Conservation (phyloP, 2,797 vertebrate species). For the Gymnothorax javanicus region DNA sequence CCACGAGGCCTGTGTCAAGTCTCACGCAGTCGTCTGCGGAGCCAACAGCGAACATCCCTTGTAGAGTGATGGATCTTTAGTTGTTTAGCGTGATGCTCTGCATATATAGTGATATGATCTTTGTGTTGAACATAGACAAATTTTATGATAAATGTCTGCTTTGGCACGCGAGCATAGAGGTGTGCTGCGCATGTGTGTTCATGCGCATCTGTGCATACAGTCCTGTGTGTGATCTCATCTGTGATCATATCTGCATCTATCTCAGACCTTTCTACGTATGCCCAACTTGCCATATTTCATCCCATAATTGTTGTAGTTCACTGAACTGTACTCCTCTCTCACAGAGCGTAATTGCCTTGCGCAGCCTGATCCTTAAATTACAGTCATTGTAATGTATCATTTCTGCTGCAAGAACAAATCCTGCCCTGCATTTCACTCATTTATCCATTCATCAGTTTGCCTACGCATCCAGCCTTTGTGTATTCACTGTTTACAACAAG, state of each 20-base stretch:
- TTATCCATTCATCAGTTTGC: slow-evolving; percentile 15
- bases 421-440: slow-evolving; percentile 49
- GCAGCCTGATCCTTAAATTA: slow-evolving; percentile 57
- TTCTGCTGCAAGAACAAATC: slow-evolving; percentile 44
- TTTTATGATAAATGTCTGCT: not conserved
- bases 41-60: no score
- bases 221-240: not conserved
- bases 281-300: slow-evolving; percentile 40
- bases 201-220: not conserved
- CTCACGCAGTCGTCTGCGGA: no score
- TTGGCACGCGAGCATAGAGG: not conserved
- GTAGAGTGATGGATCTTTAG: no score
- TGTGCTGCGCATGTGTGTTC: not conserved
- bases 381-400: slow-evolving; percentile 52
- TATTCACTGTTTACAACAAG: slow-evolving; percentile 12
- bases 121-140: not conserved
- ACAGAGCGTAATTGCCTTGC: slow-evolving; percentile 63
- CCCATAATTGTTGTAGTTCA: slow-evolving; percentile 48
- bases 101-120: not conserved
- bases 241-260: slow-evolving; percentile 18
- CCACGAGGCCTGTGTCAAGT: no score
- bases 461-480: slow-evolving; percentile 30
- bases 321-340: slow-evolving; percentile 43
- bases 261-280: slow-evolving; percentile 22
- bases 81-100: no score